Conservation (phyloP, 2,888 invertebrate genomes). For the Hyalella azteca region DNA sequence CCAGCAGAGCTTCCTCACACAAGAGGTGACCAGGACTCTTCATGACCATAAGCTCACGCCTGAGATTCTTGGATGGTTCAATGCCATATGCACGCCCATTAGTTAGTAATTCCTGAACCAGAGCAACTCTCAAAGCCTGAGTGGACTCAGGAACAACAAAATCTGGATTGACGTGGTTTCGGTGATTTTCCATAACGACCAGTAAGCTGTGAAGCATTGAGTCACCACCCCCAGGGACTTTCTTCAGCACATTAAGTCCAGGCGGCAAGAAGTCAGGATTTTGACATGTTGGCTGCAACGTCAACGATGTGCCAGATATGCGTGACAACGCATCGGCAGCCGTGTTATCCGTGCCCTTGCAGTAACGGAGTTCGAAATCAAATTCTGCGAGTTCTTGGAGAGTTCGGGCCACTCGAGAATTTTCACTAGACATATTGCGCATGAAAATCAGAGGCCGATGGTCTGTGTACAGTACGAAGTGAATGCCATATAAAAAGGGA, state of each 20-base stretch:
- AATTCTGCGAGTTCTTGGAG: too few relatives aligned
- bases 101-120: background rate
- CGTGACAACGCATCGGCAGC: too few relatives aligned
- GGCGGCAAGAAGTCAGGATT: too few relatives aligned
- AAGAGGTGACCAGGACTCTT: background rate
- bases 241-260: background rate
- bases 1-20: background rate
- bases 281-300: too few relatives aligned
- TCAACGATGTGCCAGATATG: too few relatives aligned
- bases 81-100: background rate
- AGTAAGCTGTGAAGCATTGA: background rate
- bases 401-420: too few relatives aligned
- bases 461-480: too few relatives aligned
- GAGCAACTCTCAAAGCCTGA: background rate
- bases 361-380: too few relatives aligned
- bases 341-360: too few relatives aligned
- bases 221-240: background rate
- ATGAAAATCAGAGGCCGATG: too few relatives aligned
- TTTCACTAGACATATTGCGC: too few relatives aligned
- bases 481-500: too few relatives aligned
- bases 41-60: background rate
- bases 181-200: background rate
- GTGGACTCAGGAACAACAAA: background rate
- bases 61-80: background rate
- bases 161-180: background rate